These are phyloP conservation scores for Tragelaphus eurycerus DNA, from an alignment of 2,797 vertebrate genomes.

Conservation along the genomic window DNA sequence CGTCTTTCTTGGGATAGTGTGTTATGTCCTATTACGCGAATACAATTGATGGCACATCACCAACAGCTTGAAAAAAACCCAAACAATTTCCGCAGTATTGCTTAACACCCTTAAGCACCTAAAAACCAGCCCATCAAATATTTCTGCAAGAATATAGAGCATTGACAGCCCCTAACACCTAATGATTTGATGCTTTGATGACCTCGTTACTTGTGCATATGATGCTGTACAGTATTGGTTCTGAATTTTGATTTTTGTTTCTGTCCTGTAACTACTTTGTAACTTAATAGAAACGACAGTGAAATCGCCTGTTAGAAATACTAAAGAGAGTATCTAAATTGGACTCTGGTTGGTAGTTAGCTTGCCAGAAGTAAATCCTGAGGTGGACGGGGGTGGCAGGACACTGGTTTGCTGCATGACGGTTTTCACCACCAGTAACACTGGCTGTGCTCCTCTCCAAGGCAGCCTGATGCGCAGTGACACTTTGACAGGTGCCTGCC, in stretches of 20 bases:
- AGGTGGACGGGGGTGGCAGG: neutral
- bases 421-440: rapidly evolving
- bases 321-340: neutral
- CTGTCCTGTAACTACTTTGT: neutral
- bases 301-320: neutral
- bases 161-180: neutral
- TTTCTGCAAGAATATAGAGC: neutral
- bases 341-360: neutral
- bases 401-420: rapidly evolving
- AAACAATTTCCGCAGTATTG: neutral
- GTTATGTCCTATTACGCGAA: rapidly evolving
- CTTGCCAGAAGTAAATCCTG: neutral
- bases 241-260: neutral
- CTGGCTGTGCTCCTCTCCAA: rapidly evolving
- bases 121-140: rapidly evolving
- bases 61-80: neutral
- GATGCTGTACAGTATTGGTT: rapidly evolving
- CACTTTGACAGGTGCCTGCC: rapidly evolving
- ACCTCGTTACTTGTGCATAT: neutral
- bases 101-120: neutral
- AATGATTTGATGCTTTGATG: neutral
- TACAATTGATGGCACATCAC: neutral
- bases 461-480: rapidly evolving
- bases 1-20: rapidly evolving
- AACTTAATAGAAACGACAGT: neutral